phyloP scores from a whole-genome alignment of 2,797 vertebrate species.

The Helarctos malayanus region DNA sequence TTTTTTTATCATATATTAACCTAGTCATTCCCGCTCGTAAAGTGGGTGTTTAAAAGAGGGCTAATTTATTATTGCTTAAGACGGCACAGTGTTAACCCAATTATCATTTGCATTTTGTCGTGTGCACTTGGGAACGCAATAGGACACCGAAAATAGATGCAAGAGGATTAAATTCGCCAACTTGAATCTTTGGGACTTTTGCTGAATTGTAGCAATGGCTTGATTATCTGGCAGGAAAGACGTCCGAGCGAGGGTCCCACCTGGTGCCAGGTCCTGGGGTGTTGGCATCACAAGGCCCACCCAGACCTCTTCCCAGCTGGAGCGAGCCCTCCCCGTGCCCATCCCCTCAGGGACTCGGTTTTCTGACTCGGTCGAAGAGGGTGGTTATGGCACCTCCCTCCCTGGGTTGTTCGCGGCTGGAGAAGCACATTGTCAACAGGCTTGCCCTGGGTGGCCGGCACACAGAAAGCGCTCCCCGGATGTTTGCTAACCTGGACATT shows the following conservation, averaged over 20 bases:
- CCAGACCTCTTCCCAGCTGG: not conserved
- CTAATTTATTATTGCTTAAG: conserved; percentile 71
- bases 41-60: conserved; percentile 60
- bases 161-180: not conserved
- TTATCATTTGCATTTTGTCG: conserved; percentile 48
- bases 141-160: not conserved
- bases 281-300: not conserved
- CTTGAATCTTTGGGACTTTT: not conserved
- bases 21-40: conserved; percentile 48
- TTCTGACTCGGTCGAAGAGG: not conserved
- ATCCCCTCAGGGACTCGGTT: not conserved
- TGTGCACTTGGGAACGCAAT: not conserved
- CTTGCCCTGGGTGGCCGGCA: rapidly evolving
- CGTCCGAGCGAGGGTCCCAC: too few species aligned
- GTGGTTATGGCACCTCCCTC: rapidly evolving
- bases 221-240: not conserved
- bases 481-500: rapidly evolving
- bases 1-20: conserved; percentile 44
- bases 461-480: not conserved
- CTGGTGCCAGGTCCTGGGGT: not conserved
- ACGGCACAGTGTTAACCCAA: conserved; percentile 47
- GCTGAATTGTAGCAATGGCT: not conserved
- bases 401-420: not conserved
- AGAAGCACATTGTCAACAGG: rapidly evolving
- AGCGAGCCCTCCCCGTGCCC: rapidly evolving